Evolutionary conservation across 2,888 invertebrate species (phyloP).

Genomic region (Proisotoma minuta): DNA sequence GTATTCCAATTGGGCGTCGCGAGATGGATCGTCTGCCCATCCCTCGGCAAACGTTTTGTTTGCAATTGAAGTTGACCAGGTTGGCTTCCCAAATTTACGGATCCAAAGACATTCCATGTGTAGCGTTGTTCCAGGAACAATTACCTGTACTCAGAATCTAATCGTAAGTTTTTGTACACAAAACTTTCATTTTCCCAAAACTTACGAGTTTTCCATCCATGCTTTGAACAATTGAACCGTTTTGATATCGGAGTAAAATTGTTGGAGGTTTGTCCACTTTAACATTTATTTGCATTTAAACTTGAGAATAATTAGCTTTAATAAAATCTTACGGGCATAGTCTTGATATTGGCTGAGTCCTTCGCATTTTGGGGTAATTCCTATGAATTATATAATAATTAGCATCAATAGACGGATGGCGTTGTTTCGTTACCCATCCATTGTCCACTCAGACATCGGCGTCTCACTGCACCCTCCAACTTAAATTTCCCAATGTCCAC

Average conservation of each 20-base stretch:
- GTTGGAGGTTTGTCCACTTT: conserved; percentile 34
- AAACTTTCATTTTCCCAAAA: conserved; percentile 49
- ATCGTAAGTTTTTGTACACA: conserved; percentile 57
- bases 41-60: conserved; percentile 64
- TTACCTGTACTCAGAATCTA: neutral
- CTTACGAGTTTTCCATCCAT: conserved; percentile 76
- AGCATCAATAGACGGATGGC: conserved; percentile 6
- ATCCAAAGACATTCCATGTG: conserved; percentile 89
- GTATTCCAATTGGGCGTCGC: conserved; percentile 74
- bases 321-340: conserved; percentile 63
- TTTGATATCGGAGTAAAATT: conserved; percentile 44
- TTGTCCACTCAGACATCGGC: conserved; percentile 70
- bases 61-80: conserved; percentile 61
- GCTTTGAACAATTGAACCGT: conserved; percentile 79
- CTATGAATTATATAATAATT: too few species aligned
- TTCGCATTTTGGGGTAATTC: conserved; percentile 64
- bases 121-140: conserved; percentile 62
- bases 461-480: conserved; percentile 66
- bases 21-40: conserved; percentile 73
- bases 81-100: conserved; percentile 75
- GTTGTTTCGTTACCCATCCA: conserved; percentile 78
- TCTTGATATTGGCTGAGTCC: conserved; percentile 81
- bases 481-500: conserved; percentile 78
- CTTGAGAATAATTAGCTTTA: neutral
- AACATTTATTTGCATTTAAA: neutral